phyloP scores from a whole-genome alignment of 2,113 vertebrate species.

The Boulengeromyrus knoepffleri region DNA sequence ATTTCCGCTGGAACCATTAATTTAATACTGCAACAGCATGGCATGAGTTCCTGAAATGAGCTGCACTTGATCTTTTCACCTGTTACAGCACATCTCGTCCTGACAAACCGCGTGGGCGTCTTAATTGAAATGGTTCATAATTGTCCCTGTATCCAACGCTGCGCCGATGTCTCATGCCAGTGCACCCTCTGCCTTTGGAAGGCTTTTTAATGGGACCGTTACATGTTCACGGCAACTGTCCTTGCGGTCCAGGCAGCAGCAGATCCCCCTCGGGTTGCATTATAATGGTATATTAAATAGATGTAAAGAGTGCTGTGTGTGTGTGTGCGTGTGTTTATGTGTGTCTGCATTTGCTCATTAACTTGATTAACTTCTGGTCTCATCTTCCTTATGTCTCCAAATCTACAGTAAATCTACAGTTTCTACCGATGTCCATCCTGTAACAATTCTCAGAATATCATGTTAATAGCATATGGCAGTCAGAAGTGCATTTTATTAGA shows the following conservation, averaged over 20 bases:
- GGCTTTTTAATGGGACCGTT: not conserved
- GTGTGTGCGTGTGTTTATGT: not conserved
- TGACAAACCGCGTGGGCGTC: constrained; percentile 43
- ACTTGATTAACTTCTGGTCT: not conserved
- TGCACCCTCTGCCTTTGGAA: constrained; percentile 9
- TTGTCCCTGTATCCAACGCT: constrained; percentile 43
- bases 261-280: not conserved
- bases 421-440: not conserved
- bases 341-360: not conserved
- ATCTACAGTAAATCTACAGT: not conserved
- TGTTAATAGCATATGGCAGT: not conserved
- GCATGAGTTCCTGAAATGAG: constrained; percentile 47
- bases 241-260: not conserved
- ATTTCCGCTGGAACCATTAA: constrained; percentile 53
- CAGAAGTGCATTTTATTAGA: not conserved
- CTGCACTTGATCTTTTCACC: constrained; percentile 46
- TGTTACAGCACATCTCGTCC: constrained; percentile 34
- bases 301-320: not conserved
- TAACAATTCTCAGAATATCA: not conserved
- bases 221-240: not conserved
- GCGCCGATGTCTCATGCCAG: constrained; percentile 13
- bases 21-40: constrained; percentile 42
- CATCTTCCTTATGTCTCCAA: not conserved
- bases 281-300: not conserved
- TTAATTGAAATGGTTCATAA: constrained; percentile 55